A percentile compares a stretch with the other conserved stretches of the same genome.
phyloP scores from a whole-genome alignment of 1,140 invertebrate genomes.

The Maniola jurtina region DNA sequence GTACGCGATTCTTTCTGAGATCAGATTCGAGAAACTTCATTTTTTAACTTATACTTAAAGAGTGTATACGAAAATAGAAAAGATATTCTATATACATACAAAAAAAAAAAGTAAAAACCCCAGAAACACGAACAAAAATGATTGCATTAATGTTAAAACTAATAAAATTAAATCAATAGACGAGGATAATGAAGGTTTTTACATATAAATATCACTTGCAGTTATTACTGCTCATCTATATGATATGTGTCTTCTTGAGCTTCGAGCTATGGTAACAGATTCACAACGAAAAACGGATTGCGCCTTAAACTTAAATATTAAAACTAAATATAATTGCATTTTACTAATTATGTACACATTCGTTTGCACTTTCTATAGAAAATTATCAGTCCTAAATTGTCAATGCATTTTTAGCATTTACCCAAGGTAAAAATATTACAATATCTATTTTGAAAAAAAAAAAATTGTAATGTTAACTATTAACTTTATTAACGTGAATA shows the following conservation, averaged over 20 bases:
- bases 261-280: slow-evolving; percentile 66
- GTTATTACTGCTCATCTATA: slow-evolving; percentile 32
- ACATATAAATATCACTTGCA: slow-evolving; percentile 32
- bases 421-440: no score
- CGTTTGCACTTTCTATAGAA: slow-evolving; percentile 45
- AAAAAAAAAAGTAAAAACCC: background rate
- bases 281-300: slow-evolving; percentile 45
- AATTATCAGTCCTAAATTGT: slow-evolving; percentile 41
- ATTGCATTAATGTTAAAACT: slow-evolving; percentile 7
- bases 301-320: slow-evolving; percentile 24
- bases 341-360: slow-evolving; percentile 62
- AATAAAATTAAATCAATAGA: slow-evolving; percentile 17
- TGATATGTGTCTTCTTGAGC: slow-evolving; percentile 72
- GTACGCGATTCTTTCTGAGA: slow-evolving; percentile 12
- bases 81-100: background rate
- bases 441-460: no score
- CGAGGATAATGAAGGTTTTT: slow-evolving; percentile 17
- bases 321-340: slow-evolving; percentile 56
- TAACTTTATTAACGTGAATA: no score
- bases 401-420: background rate
- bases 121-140: slow-evolving; percentile 2
- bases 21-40: slow-evolving; percentile 9
- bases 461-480: no score
- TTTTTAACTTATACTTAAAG: background rate
- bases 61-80: slow-evolving; percentile 4